These are phyloP conservation scores for Lasioglossum leucozonium DNA, from an alignment of 2,888 invertebrate species.

Conservation along the genomic window DNA sequence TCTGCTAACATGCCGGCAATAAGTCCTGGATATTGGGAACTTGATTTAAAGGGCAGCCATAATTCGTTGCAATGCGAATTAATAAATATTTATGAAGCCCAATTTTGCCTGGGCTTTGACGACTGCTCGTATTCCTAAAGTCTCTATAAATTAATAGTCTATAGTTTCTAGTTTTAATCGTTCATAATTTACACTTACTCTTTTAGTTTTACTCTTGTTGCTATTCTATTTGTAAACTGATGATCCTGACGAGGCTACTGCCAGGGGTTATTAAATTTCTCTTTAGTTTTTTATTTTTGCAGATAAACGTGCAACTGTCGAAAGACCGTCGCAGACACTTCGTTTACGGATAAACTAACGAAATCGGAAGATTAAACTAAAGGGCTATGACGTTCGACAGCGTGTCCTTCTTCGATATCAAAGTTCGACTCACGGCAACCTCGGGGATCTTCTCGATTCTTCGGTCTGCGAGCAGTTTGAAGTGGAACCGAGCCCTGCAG, in stretches of 20 bases:
- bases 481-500: constrained; percentile 25
- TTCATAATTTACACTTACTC: too few species aligned
- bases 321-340: neutral
- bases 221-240: too few species aligned
- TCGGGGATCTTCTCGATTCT: neutral
- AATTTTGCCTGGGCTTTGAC: neutral
- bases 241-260: too few species aligned
- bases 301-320: neutral
- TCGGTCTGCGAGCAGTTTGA: constrained; percentile 37
- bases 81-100: neutral
- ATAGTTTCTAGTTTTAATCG: too few species aligned
- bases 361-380: neutral
- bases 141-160: too few species aligned
- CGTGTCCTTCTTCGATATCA: neutral
- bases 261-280: neutral
- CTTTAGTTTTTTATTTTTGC: neutral
- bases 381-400: neutral
- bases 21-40: neutral
- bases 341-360: neutral
- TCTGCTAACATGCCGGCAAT: neutral
- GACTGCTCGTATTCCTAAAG: neutral
- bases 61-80: neutral
- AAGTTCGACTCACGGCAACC: neutral
- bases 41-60: neutral
- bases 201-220: too few species aligned